Evolutionary conservation across 2,797 vertebrate species (phyloP).

Genomic region (Gouania willdenowi): DNA sequence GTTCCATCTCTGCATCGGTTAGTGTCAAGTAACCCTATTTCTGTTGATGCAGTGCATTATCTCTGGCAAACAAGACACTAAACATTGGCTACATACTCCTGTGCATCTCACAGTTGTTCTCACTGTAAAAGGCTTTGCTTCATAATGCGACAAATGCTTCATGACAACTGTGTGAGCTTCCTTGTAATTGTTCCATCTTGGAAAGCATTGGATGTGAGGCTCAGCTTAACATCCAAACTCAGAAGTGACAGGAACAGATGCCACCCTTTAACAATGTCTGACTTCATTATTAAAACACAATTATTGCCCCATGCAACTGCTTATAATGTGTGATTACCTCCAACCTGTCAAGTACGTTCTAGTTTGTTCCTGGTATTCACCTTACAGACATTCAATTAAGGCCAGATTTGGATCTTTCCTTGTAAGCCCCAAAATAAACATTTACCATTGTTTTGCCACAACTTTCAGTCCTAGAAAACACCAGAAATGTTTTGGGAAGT

Average conservation of each 20-base stretch:
- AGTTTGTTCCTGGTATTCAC: no score
- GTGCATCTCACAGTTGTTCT: conserved; percentile 34
- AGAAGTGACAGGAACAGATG: conserved; percentile 9
- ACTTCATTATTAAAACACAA: conserved; percentile 17
- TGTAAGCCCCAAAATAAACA: no score
- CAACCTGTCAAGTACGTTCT: conserved; percentile 12
- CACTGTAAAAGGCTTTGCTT: conserved; percentile 23
- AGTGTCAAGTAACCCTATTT: conserved; percentile 7
- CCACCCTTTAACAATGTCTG: conserved; percentile 9
- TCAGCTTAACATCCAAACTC: conserved; percentile 5
- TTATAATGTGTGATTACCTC: conserved; percentile 23
- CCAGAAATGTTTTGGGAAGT: no score
- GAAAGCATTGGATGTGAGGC: no score
- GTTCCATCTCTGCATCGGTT: conserved; percentile 25
- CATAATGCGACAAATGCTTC: conserved; percentile 11
- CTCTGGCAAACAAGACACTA: conserved; percentile 37
- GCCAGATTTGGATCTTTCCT: no score
- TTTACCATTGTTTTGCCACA: no score
- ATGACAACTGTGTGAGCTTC: conserved; percentile 15
- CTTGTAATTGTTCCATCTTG: no score
- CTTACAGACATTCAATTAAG: no score
- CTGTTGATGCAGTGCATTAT: conserved; percentile 28
- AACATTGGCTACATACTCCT: conserved; percentile 37
- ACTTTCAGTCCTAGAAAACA: conserved; percentile 11
- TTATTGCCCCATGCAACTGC: conserved; percentile 16